Base-by-base conservation (phyloP, 2,888 invertebrate species). In the Vannuccia rotundouncinata region DNA sequence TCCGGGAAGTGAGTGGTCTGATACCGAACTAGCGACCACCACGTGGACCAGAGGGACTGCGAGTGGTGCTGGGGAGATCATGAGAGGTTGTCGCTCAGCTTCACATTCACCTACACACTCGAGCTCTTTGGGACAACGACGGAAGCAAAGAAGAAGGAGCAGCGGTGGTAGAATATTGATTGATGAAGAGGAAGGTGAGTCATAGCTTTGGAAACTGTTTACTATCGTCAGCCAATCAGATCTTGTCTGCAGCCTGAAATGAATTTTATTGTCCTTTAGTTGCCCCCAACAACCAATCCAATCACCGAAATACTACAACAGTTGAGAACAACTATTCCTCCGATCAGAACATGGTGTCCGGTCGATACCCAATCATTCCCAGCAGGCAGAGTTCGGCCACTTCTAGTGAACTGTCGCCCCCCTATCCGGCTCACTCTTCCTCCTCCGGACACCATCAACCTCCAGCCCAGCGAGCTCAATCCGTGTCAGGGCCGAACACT, bases 321-420 rank as follows among this genome's bases (percentile, higher is more conserved):
- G n/a, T n/a, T n/a, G n/a, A n/a, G n/a, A 2, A 17, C 10, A 66
- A 5, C 66, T 66, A 66, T 22, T 66, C 66, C 66, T 66, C 66
- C 66, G 66, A 66, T 5, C 66, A 66, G 25, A 66, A 66, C 25
- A 66, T 66, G 66, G 25, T 2, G 25, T 5, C 10, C 66, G 2
- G 17, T 2, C 22, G 10, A 17, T 66, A 66, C 66, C 22, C 66
- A 66, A 17, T 27, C 10, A n/a, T n/a, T n/a, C 17, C 66, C 10
- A 66, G 22, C 25, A 17, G 66, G 25, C 66, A 66, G 66, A 27
- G 25, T 66, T 66, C 66, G 66, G 66, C 10, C 66, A 66, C 66
- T 22, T 66, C 66, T 17, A 66, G 66, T 66, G 66, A 66, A 66
- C 66, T 66, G 17, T 66, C 66, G 66, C 66, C 66, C 22, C 66